Evolutionary conservation across 2,888 invertebrate species (phyloP).

Genomic region (Pachycephus smyrnensis): DNA sequence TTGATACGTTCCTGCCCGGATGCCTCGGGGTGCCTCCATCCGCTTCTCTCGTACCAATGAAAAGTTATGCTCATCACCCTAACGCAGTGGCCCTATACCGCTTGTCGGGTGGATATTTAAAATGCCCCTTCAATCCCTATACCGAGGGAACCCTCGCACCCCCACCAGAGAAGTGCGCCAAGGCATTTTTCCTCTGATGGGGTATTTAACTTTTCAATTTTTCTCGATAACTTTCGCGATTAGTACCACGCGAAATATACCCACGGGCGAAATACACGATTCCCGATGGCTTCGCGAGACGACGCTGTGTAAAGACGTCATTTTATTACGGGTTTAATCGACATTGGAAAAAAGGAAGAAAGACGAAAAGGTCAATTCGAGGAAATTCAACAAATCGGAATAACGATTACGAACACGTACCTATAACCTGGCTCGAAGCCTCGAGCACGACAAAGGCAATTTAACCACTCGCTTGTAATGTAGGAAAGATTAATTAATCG

Average conservation of each 20-base stretch:
- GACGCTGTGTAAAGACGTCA: background rate
- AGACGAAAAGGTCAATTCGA: background rate
- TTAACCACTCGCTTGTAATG: background rate
- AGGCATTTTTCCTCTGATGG: slow-evolving; percentile 1
- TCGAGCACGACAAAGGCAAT: background rate
- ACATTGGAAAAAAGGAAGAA: background rate
- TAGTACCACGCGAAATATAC: background rate
- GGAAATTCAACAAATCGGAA: background rate
- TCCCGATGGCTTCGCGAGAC: background rate
- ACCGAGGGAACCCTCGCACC: background rate
- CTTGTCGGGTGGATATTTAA: background rate
- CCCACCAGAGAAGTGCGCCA: background rate
- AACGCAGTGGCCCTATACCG: background rate
- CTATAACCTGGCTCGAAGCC: background rate
- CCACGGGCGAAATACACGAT: background rate
- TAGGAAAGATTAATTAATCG: background rate
- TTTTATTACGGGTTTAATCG: background rate
- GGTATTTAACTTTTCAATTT: slow-evolving; percentile 52
- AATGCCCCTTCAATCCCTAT: background rate
- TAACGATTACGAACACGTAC: background rate
- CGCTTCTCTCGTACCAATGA: background rate
- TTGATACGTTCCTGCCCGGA: background rate
- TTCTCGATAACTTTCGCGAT: slow-evolving; percentile 33
- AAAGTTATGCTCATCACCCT: background rate
- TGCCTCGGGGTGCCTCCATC: background rate